These are phyloP conservation scores for Anoplolepis gracilipes DNA, from an alignment of 1,140 invertebrate species.

Conservation along the genomic window DNA sequence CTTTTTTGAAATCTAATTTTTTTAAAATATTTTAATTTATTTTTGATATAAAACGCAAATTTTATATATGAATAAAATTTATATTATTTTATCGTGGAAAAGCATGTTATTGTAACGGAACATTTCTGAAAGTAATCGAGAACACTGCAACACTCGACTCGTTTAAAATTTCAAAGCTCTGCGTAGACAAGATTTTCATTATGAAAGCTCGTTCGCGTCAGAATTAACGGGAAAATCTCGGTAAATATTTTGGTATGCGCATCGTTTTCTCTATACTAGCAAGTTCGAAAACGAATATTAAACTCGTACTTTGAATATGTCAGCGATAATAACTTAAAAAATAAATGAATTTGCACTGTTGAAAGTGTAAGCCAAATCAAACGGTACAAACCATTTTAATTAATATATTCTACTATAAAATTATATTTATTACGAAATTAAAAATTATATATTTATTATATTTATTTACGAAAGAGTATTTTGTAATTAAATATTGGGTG, in stretches of 20 bases:
- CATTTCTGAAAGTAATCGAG: conserved; percentile 43
- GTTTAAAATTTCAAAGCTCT: conserved; percentile 53
- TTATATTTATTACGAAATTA: too few relatives aligned
- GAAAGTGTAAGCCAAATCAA: neutral
- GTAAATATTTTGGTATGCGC: conserved; percentile 47
- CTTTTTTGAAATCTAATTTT: neutral
- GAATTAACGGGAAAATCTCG: conserved; percentile 35
- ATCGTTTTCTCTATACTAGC: neutral
- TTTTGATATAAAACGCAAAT: conserved; percentile 22
- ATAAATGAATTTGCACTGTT: neutral
- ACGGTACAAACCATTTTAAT: neutral
- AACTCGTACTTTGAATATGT: conserved; percentile 16
- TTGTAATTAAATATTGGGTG: neutral
- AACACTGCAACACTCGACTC: conserved; percentile 2
- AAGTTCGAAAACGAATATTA: conserved; percentile 36
- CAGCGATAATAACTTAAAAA: neutral
- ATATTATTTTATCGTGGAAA: conserved; percentile 6
- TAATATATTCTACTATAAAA: neutral
- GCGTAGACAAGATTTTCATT: conserved; percentile 50
- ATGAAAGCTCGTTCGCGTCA: conserved; percentile 45
- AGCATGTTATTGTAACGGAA: neutral
- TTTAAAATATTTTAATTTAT: conserved; percentile 16
- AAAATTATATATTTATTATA: too few relatives aligned
- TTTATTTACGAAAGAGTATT: conserved; percentile 1
- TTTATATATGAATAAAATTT: conserved; percentile 17